A percentile compares a stretch with the other conserved stretches of the same genome.
Conservation (phyloP, 2,797 vertebrate genomes). For the Catostomus latipinnis region DNA sequence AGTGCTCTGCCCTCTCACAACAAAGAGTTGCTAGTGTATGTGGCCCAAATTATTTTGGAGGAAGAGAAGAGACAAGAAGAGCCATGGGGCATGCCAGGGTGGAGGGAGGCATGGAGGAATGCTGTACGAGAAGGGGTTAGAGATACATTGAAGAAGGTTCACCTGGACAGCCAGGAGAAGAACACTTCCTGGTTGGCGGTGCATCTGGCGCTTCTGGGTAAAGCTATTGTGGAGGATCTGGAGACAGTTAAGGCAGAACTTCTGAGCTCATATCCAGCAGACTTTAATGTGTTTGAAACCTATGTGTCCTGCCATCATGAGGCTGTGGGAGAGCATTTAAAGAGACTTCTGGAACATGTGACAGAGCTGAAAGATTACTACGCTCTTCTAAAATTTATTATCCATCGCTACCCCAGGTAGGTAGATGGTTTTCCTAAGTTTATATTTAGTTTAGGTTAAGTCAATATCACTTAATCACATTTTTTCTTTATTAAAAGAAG, state of each 20-base stretch:
- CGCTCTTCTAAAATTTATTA: constrained; percentile 84
- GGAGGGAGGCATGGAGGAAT: constrained; percentile 83
- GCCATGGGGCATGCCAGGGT: constrained; percentile 73
- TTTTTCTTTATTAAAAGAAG: no score
- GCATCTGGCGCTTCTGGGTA: constrained; percentile 80
- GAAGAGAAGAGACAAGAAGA: constrained; percentile 75
- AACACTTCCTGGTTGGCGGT: constrained; percentile 74
- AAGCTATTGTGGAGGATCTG: constrained; percentile 77
- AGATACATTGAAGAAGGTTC: constrained; percentile 70
- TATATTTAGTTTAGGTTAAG: neutral
- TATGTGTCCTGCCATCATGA: constrained; percentile 84
- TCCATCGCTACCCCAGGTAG: constrained; percentile 85
- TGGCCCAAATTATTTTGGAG: constrained; percentile 80
- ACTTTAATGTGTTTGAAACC: constrained; percentile 82
- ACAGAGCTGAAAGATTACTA: constrained; percentile 77
- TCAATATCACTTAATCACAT: no score
- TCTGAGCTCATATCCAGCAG: constrained; percentile 80
- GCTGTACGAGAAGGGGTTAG: constrained; percentile 74
- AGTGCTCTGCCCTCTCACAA: constrained; percentile 70
- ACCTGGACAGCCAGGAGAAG: constrained; percentile 65
- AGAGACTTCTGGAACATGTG: constrained; percentile 67
- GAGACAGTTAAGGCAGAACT: constrained; percentile 79
- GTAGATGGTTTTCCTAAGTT: neutral
- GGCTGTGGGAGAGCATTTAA: constrained; percentile 79
- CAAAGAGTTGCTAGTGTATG: constrained; percentile 67